Evolutionary conservation across 2,797 vertebrate genomes (phyloP).

Genomic region (Pseudochaenichthys georgianus): DNA sequence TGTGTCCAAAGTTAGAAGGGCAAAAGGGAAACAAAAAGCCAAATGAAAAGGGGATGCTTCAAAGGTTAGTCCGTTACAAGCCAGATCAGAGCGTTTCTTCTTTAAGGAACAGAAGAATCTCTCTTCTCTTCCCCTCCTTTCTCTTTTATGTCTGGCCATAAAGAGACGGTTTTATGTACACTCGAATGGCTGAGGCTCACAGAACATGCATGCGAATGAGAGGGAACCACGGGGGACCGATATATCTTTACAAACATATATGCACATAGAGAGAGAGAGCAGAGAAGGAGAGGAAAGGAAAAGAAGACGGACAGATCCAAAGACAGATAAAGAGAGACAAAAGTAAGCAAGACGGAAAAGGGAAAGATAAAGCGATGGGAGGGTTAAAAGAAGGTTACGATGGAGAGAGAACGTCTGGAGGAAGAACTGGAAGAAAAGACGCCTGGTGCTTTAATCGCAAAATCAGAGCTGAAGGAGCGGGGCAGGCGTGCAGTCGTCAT

Average conservation of each 20-base stretch:
- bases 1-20: slow-evolving; percentile 71
- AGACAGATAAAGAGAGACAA: slow-evolving; percentile 52
- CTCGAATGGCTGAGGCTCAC: slow-evolving; percentile 82
- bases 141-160: slow-evolving; percentile 84
- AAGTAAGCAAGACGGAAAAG: slow-evolving; percentile 35
- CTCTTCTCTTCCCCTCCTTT: slow-evolving; percentile 69
- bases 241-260: slow-evolving; percentile 82
- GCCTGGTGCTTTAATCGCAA: slow-evolving; percentile 76
- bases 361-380: slow-evolving; percentile 31
- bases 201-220: slow-evolving; percentile 86
- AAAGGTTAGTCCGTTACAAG: slow-evolving; percentile 82
- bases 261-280: slow-evolving; percentile 58
- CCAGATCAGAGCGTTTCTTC: slow-evolving; percentile 76
- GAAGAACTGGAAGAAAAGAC: slow-evolving; percentile 54
- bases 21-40: slow-evolving; percentile 65
- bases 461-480: slow-evolving; percentile 75
- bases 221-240: slow-evolving; percentile 72
- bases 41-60: slow-evolving; percentile 64
- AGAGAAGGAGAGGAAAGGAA: slow-evolving; percentile 3
- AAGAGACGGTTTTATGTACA: slow-evolving; percentile 86
- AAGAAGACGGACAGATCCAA: slow-evolving; percentile 45
- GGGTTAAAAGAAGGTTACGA: slow-evolving; percentile 43
- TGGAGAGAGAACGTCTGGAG: slow-evolving; percentile 52
- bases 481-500: slow-evolving; percentile 73
- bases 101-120: slow-evolving; percentile 79